A percentile compares a stretch with the other conserved stretches of the same genome.
These are phyloP conservation scores for Poeciliopsis gracilis DNA, from an alignment of 2,797 vertebrate species.

Conservation along the genomic window DNA sequence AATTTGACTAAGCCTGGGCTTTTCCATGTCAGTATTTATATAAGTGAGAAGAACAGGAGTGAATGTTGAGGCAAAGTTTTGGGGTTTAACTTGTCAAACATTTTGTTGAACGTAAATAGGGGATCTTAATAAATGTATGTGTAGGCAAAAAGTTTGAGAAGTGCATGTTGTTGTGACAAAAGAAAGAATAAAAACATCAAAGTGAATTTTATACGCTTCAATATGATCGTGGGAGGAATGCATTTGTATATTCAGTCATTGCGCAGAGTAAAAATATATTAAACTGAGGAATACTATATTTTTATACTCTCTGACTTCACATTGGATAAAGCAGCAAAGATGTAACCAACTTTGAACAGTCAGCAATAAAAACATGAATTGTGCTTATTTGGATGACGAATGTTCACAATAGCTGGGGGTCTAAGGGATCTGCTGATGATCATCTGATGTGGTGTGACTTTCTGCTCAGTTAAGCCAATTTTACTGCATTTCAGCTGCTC, in stretches of 20 bases:
- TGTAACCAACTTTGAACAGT: constrained; percentile 3
- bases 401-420: constrained; percentile 18
- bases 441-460: constrained; percentile 45
- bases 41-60: constrained; percentile 14
- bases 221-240: background rate
- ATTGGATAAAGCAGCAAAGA: background rate
- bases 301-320: background rate
- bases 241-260: background rate
- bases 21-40: background rate
- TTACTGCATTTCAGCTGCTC: constrained; percentile 13
- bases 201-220: background rate
- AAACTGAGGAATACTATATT: background rate
- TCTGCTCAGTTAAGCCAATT: constrained; percentile 25
- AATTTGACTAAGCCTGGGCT: background rate
- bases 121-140: constrained; percentile 4
- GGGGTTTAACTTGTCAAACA: constrained; percentile 35
- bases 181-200: background rate
- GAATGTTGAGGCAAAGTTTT: constrained; percentile 33
- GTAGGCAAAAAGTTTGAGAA: background rate
- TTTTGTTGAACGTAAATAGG: constrained; percentile 33
- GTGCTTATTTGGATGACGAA: constrained; percentile 5
- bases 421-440: constrained; percentile 55
- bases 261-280: background rate
- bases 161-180: background rate
- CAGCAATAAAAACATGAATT: background rate